phyloP scores from a whole-genome alignment of 2,888 invertebrate species.

The Idaea biselata region DNA sequence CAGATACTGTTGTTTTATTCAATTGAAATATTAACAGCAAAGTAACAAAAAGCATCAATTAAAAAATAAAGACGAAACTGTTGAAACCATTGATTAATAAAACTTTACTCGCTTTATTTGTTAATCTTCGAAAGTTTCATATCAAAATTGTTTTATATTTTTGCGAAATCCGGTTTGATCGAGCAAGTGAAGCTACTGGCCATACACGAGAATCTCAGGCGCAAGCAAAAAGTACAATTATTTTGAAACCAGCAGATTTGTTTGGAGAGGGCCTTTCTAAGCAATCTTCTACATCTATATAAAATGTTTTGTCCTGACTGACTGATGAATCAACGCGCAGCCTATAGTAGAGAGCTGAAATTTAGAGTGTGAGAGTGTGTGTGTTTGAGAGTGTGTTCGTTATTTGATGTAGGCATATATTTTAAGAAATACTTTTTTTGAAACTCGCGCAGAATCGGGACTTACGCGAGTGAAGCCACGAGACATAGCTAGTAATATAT shows the following conservation, averaged over 20 bases:
- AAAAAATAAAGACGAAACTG: background rate
- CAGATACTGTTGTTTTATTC: background rate
- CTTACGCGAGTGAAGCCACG: too few relatives aligned
- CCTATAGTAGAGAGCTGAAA: too few relatives aligned
- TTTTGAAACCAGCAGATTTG: conserved; percentile 20
- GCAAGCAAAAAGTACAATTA: conserved; percentile 41
- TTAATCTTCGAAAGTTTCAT: background rate
- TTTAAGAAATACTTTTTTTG: too few relatives aligned
- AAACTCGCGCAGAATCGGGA: too few relatives aligned
- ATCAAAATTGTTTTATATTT: conserved; percentile 29
- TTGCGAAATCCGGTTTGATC: conserved; percentile 31
- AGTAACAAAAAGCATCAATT: background rate
- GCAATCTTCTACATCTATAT: too few relatives aligned
- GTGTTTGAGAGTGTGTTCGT: too few relatives aligned
- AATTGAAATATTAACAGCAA: background rate
- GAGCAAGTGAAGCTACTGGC: conserved; percentile 40
- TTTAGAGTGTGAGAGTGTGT: too few relatives aligned
- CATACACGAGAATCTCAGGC: conserved; percentile 37
- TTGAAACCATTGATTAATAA: background rate
- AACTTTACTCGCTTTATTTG: background rate
- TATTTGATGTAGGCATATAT: too few relatives aligned
- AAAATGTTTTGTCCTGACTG: too few relatives aligned
- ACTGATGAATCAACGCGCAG: too few relatives aligned
- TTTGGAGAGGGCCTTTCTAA: conserved; percentile 7
- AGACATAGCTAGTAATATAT: too few relatives aligned